These are phyloP conservation scores for Amphiprion ocellaris DNA, from an alignment of 2,113 vertebrate species.

Conservation along the genomic window DNA sequence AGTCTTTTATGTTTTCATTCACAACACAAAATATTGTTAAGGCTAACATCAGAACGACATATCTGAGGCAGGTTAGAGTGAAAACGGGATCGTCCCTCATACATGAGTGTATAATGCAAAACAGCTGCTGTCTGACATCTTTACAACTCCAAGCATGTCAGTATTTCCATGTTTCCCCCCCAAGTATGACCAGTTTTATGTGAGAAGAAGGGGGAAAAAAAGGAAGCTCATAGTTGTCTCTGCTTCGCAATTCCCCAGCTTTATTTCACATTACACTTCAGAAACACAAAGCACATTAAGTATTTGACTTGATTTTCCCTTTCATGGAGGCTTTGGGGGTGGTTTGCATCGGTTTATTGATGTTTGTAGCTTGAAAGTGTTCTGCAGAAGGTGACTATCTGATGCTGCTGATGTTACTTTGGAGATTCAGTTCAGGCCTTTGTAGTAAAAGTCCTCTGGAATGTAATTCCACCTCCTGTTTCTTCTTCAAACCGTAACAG, in stretches of 20 bases:
- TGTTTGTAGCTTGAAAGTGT: conserved; percentile 40
- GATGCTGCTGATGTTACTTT: conserved; percentile 32
- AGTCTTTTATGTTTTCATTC: conserved; percentile 70
- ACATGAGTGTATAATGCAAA: conserved; percentile 63
- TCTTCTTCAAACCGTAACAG: not conserved
- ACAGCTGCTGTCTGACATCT: conserved; percentile 57
- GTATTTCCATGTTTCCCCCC: conserved; percentile 39
- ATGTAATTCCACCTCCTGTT: not conserved
- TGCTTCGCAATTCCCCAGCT: conserved; percentile 6
- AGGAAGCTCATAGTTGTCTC: not conserved
- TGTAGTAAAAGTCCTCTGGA: conserved; percentile 63
- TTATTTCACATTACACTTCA: conserved; percentile 28
- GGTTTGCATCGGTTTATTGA: conserved; percentile 1
- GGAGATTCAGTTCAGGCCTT: conserved; percentile 26
- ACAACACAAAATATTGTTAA: conserved; percentile 77
- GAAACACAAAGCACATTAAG: conserved; percentile 10
- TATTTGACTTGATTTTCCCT: conserved; percentile 12
- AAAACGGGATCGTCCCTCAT: conserved; percentile 53
- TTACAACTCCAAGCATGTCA: conserved; percentile 53
- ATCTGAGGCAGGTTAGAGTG: conserved; percentile 18
- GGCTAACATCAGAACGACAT: conserved; percentile 50
- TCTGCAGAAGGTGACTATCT: not conserved
- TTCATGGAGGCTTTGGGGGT: conserved; percentile 27
- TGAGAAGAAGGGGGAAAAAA: not conserved
- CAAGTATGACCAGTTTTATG: not conserved